phyloP scores from a whole-genome alignment of 2,113 vertebrate species.

The Bubo bubo region DNA sequence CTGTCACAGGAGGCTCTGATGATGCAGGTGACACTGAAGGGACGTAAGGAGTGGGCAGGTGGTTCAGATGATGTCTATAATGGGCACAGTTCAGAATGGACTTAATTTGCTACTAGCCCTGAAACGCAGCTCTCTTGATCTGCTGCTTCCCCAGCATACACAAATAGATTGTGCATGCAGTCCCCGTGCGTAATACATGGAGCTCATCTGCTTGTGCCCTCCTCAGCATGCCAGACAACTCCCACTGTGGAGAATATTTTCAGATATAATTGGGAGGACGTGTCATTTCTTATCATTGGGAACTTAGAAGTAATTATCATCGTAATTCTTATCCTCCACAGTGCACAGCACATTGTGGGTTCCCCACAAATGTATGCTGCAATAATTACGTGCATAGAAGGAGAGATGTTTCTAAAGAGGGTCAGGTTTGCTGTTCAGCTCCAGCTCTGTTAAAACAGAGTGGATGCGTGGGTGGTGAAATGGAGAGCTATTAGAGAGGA shows the following conservation, averaged over 20 bases:
- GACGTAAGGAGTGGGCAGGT: not conserved
- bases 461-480: not conserved
- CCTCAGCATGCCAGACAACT: not conserved
- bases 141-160: not conserved
- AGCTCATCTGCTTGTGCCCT: not conserved
- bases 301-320: not conserved
- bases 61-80: not conserved
- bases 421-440: not conserved
- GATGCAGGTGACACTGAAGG: not conserved
- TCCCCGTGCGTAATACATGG: fast-evolving
- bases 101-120: not conserved
- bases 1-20: not conserved
- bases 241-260: not conserved
- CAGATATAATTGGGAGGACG: not conserved
- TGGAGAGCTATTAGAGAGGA: not conserved
- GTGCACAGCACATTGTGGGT: fast-evolving
- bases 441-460: not conserved
- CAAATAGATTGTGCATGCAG: fast-evolving
- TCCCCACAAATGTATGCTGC: not conserved
- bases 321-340: not conserved
- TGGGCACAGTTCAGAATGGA: not conserved
- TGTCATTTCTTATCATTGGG: not conserved
- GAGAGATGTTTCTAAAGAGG: not conserved
- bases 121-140: not conserved
- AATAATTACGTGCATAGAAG: fast-evolving